phyloP scores from a whole-genome alignment of 2,888 invertebrate species.

The Muschampia staudingeri region DNA sequence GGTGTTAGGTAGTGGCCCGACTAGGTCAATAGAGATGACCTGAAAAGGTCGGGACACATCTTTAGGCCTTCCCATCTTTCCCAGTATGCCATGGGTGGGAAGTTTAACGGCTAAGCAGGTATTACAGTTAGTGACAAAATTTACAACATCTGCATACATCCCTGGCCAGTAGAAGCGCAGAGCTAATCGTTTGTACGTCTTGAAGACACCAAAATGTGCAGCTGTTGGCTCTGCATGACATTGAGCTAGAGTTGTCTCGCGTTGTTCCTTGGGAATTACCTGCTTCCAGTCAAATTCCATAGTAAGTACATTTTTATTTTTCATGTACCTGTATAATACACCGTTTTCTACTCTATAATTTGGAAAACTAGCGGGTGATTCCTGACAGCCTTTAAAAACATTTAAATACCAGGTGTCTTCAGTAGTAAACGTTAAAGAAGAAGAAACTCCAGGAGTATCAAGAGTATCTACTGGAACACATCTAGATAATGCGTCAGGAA shows the following conservation, averaged over 20 bases:
- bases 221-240: slow-evolving; percentile 1
- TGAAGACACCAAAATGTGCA: slow-evolving; percentile 61
- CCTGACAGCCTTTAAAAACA: slow-evolving; percentile 55
- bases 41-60: slow-evolving; percentile 53
- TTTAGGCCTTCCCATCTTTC: slow-evolving; percentile 56
- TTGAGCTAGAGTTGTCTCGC: slow-evolving; percentile 46
- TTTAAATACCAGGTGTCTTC: slow-evolving; percentile 62
- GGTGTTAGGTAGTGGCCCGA: background rate
- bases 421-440: background rate
- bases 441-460: background rate
- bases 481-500: slow-evolving; percentile 67
- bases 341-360: slow-evolving; percentile 48
- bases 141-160: slow-evolving; percentile 46
- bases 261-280: slow-evolving; percentile 58
- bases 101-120: slow-evolving; percentile 48
- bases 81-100: background rate
- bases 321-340: slow-evolving; percentile 45
- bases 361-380: background rate
- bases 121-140: slow-evolving; percentile 30
- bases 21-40: background rate
- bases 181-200: slow-evolving; percentile 62
- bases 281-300: slow-evolving; percentile 62
- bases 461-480: slow-evolving; percentile 41
- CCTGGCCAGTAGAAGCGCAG: slow-evolving; percentile 52
- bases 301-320: slow-evolving; percentile 59